phyloP scores from a whole-genome alignment of 1,140 invertebrate genomes.

The Drosophila kikkawai region DNA sequence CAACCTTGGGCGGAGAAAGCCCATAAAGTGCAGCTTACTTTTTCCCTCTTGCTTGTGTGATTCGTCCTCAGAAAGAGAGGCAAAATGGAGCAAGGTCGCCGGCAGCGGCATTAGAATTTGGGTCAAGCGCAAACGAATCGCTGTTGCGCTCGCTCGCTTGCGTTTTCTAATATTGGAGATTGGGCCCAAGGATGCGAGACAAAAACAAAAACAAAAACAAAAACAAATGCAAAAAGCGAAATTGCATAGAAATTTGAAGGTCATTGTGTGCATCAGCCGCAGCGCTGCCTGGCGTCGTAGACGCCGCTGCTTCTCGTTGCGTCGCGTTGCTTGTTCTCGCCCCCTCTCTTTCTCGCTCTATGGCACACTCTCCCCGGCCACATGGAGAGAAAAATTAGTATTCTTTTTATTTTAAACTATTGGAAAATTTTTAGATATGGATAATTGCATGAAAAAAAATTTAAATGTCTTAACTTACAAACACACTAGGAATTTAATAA shows the following conservation, averaged over 20 bases:
- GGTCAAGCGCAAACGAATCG: conserved; percentile 63
- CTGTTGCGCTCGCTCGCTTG: conserved; percentile 53
- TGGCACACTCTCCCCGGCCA: conserved; percentile 18
- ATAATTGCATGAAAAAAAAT: background rate
- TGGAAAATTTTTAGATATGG: background rate
- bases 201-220: conserved; percentile 49
- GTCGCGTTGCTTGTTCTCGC: conserved; percentile 16
- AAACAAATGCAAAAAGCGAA: conserved; percentile 56
- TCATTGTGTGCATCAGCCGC: conserved; percentile 70
- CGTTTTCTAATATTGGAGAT: conserved; percentile 81
- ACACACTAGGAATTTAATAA: too few species aligned
- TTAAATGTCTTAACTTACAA: background rate
- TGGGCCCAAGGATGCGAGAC: conserved; percentile 75
- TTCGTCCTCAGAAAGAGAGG: conserved; percentile 38
- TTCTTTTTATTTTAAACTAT: background rate
- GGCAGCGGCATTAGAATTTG: conserved; percentile 67
- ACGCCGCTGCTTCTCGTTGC: background rate
- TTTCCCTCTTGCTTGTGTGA: conserved; percentile 14
- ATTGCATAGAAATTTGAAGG: conserved; percentile 78
- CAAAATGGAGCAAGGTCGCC: conserved; percentile 74
- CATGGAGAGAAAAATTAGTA: background rate
- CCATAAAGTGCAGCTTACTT: conserved; percentile 64
- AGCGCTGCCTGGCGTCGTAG: conserved; percentile 25
- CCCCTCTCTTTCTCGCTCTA: conserved; percentile 20
- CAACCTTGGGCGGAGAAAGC: conserved; percentile 33